A percentile compares a stretch with the other conserved stretches of the same genome.
Conservation (phyloP, 2,113 vertebrate genomes). For the Chrysochloris asiatica region DNA sequence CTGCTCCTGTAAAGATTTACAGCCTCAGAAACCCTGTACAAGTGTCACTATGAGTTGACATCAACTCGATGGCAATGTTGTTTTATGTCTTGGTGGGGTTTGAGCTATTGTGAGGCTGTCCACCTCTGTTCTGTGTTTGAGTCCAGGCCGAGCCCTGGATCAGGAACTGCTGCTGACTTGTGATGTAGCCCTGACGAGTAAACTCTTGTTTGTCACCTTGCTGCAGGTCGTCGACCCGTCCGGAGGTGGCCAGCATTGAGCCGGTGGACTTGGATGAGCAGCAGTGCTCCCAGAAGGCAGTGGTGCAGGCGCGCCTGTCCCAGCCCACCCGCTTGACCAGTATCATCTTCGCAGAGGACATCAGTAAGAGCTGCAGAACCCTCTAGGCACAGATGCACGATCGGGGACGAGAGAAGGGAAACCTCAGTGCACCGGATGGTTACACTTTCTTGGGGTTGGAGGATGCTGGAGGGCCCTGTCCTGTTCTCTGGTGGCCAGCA, state of each 20-base stretch:
- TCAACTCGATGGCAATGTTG: no score
- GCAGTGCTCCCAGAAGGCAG: constrained; percentile 91
- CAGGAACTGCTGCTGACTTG: neutral
- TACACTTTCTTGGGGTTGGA: fast-evolving
- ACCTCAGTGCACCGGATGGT: fast-evolving
- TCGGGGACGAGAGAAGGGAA: neutral
- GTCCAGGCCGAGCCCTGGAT: neutral
- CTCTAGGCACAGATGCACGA: fast-evolving
- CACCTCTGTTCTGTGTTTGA: neutral
- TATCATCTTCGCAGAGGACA: constrained; percentile 95
- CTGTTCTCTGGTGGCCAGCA: fast-evolving
- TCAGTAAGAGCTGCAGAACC: constrained; percentile 90
- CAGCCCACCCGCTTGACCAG: constrained; percentile 87
- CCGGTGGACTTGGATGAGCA: constrained; percentile 81
- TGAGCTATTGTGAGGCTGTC: neutral
- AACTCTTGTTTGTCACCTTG: fast-evolving
- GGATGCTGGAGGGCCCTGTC: neutral
- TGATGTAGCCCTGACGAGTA: neutral
- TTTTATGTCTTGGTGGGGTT: no score
- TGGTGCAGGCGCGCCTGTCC: constrained; percentile 93
- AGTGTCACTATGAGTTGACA: no score
- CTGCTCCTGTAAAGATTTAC: no score
- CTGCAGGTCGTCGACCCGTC: constrained; percentile 92
- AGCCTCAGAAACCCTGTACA: no score
- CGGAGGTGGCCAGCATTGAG: constrained; percentile 94